Conservation (phyloP, 1,140 invertebrate species). For the Drosophila bocqueti region DNA sequence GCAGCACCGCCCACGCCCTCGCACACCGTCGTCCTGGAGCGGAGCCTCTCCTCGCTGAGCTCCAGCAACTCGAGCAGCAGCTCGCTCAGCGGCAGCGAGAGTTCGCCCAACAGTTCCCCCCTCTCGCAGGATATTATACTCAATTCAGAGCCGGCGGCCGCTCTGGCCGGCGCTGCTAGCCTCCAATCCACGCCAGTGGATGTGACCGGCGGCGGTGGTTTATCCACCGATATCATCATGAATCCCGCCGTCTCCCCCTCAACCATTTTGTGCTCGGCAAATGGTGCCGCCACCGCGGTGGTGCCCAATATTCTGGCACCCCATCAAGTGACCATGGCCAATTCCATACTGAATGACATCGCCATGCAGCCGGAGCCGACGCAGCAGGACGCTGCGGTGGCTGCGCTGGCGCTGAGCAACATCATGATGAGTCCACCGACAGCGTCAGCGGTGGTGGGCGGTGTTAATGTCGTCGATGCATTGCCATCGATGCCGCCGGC, state of each 20-base stretch:
- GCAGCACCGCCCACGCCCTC: slow-evolving; percentile 2
- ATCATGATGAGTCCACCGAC: slow-evolving; percentile 83
- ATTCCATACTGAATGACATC: slow-evolving; percentile 82
- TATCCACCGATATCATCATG: slow-evolving; percentile 87
- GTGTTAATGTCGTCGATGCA: slow-evolving; percentile 84
- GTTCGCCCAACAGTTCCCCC: slow-evolving; percentile 77
- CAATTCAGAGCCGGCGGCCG: slow-evolving; percentile 78
- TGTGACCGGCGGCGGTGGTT: slow-evolving; percentile 75
- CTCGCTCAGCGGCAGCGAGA: slow-evolving; percentile 49
- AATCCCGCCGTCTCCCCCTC: slow-evolving; percentile 88
- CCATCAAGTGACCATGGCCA: slow-evolving; percentile 83
- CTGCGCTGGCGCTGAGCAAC: slow-evolving; percentile 77
- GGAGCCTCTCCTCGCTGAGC: slow-evolving; percentile 66
- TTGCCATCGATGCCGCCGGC: slow-evolving; percentile 67
- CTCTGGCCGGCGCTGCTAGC: slow-evolving; percentile 47
- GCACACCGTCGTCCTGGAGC: slow-evolving; percentile 58
- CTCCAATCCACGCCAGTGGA: slow-evolving; percentile 33
- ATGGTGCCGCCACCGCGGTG: slow-evolving; percentile 86
- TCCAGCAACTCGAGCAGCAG: slow-evolving; percentile 60
- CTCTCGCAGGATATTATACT: slow-evolving; percentile 84
- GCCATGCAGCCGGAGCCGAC: slow-evolving; percentile 81
- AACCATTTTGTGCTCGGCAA: slow-evolving; percentile 85
- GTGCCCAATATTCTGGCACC: slow-evolving; percentile 85
- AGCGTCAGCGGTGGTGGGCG: slow-evolving; percentile 31
- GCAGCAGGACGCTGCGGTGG: slow-evolving; percentile 77